Conservation (phyloP, 2,888 invertebrate species). For the Microchrysa polita region DNA sequence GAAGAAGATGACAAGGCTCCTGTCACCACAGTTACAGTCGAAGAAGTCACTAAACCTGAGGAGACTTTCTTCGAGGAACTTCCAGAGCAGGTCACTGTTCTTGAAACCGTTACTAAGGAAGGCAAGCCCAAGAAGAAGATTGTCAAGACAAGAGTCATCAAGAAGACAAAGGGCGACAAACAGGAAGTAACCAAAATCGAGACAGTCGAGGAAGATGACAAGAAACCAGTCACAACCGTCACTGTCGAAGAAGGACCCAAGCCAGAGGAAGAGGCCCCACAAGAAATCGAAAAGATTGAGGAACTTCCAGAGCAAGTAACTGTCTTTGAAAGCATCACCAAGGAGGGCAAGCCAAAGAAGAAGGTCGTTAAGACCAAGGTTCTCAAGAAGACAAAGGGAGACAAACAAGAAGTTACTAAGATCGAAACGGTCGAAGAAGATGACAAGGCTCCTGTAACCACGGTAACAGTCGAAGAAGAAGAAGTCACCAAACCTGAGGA, state of each 20-base stretch:
- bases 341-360: slow-evolving; percentile 47
- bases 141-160: slow-evolving; percentile 58
- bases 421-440: slow-evolving; percentile 53
- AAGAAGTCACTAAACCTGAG: slow-evolving; percentile 55
- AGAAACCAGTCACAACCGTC: slow-evolving; percentile 57
- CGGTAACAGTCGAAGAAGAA: slow-evolving; percentile 52
- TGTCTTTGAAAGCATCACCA: slow-evolving; percentile 54
- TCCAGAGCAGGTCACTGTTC: slow-evolving; percentile 55
- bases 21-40: slow-evolving; percentile 59
- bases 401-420: slow-evolving; percentile 56
- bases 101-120: slow-evolving; percentile 54
- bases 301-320: slow-evolving; percentile 56
- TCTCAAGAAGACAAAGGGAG: slow-evolving; percentile 56
- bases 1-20: slow-evolving; percentile 65
- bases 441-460: slow-evolving; percentile 52
- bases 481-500: neutral
- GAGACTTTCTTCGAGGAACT: slow-evolving; percentile 53
- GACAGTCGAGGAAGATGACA: slow-evolving; percentile 55
- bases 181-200: slow-evolving; percentile 60
- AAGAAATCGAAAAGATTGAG: slow-evolving; percentile 57
- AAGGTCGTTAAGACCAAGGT: slow-evolving; percentile 51
- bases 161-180: slow-evolving; percentile 55
- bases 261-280: slow-evolving; percentile 49
- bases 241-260: slow-evolving; percentile 47
- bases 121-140: slow-evolving; percentile 56